Percentiles rank a stretch among this genome's conserved stretches.
Conservation (phyloP, 1,140 invertebrate genomes). For the Parapsyche elsis region DNA sequence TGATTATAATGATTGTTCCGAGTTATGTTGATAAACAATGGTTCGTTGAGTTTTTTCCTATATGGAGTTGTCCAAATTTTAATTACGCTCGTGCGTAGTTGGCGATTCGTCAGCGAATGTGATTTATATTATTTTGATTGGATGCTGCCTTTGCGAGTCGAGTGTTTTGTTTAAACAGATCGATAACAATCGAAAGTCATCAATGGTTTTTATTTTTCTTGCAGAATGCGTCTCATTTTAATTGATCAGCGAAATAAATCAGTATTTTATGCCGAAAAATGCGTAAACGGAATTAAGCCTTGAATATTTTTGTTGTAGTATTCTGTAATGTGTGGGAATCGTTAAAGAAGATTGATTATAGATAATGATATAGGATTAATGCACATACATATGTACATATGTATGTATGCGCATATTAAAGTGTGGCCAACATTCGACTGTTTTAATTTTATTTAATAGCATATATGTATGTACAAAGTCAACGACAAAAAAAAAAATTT, state of each 20-base stretch:
- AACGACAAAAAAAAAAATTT: neutral
- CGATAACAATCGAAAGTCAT: slow-evolving; percentile 18
- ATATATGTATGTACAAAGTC: neutral
- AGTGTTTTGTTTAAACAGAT: neutral
- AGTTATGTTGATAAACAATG: no score
- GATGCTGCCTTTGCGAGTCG: neutral
- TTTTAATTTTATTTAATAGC: no score
- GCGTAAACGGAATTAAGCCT: neutral
- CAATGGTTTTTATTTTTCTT: neutral
- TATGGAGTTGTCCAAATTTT: neutral
- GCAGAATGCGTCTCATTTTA: neutral
- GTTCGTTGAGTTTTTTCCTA: neutral
- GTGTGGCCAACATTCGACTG: no score
- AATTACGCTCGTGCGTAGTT: neutral
- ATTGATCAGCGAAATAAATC: slow-evolving; percentile 2
- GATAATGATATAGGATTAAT: slow-evolving; percentile 2
- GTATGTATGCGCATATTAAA: no score
- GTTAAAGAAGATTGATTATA: slow-evolving; percentile 4
- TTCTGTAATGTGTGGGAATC: slow-evolving; percentile 13
- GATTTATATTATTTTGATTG: slow-evolving; percentile 6
- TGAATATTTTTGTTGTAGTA: neutral
- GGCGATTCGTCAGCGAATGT: neutral
- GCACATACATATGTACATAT: no score
- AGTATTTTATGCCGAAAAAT: neutral
- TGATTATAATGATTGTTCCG: no score